These are phyloP conservation scores for Paralinhomoeus sp. DNA, from an alignment of 2,888 invertebrate species.

Conservation along the genomic window DNA sequence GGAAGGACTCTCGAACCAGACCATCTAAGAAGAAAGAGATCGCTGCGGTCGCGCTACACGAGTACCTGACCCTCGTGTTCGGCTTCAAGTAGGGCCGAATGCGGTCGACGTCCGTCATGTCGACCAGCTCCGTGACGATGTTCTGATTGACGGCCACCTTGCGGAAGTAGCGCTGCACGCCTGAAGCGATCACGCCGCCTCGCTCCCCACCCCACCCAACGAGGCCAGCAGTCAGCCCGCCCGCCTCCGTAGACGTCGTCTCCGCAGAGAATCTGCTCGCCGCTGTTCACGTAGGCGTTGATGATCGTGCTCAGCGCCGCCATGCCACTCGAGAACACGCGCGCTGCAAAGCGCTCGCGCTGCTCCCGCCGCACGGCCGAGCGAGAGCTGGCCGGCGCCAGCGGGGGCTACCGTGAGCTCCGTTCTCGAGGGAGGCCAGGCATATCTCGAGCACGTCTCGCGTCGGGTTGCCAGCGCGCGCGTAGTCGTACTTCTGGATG, in stretches of 20 bases:
- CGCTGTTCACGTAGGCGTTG: constrained; percentile 46
- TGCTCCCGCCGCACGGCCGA: constrained; percentile 62
- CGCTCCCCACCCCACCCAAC: constrained; percentile 51
- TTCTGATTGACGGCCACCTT: constrained; percentile 38
- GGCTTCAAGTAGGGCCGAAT: constrained; percentile 46
- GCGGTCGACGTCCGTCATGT: constrained; percentile 44
- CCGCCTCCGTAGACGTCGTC: constrained; percentile 83
- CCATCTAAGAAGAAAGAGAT: constrained; percentile 26
- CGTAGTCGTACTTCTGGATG: constrained; percentile 35
- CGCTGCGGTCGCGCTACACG: not conserved
- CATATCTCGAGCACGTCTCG: constrained; percentile 64
- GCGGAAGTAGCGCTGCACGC: constrained; percentile 32
- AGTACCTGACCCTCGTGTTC: constrained; percentile 53
- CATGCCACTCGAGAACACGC: constrained; percentile 62
- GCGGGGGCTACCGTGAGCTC: constrained; percentile 36
- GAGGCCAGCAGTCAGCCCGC: constrained; percentile 38
- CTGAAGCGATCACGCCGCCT: no score
- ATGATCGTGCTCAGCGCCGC: constrained; percentile 53
- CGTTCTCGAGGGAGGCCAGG: constrained; percentile 67
- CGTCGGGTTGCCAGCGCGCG: constrained; percentile 79
- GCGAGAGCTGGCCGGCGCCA: constrained; percentile 43
- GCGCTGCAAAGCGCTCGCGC: constrained; percentile 23
- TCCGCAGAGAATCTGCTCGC: constrained; percentile 68
- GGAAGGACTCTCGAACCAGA: constrained; percentile 90
- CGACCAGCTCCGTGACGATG: constrained; percentile 50